Evolutionary conservation across 2,888 invertebrate species (phyloP).

Genomic region (Ornithoptera priamus): DNA sequence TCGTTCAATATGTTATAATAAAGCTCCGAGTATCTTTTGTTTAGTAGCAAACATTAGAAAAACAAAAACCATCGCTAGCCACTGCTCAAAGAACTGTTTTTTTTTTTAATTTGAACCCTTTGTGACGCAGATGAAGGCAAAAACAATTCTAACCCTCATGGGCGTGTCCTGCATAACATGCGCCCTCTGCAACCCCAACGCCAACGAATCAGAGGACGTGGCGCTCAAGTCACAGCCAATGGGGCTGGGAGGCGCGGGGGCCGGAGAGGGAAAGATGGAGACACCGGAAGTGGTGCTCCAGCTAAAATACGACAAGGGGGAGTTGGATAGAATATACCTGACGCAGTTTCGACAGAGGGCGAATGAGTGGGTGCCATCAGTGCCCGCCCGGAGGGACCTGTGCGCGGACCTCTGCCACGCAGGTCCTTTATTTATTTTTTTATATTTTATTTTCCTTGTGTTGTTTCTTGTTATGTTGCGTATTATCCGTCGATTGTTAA

Average conservation of each 20-base stretch:
- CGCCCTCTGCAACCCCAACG: conserved; percentile 33
- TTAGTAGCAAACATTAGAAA: conserved; percentile 6
- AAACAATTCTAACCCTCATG: conserved; percentile 53
- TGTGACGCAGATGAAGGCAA: conserved; percentile 48
- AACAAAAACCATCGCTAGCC: conserved; percentile 15
- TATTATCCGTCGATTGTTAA: conserved; percentile 12
- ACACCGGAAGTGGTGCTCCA: conserved; percentile 70
- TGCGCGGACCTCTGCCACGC: conserved; percentile 76
- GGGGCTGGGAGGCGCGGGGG: conserved; percentile 35
- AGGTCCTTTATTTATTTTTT: conserved; percentile 53
- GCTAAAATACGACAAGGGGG: conserved; percentile 69
- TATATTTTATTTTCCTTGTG: conserved; percentile 42
- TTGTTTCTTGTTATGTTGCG: conserved; percentile 39
- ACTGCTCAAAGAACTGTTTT: conserved; percentile 19
- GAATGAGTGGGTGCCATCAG: conserved; percentile 54
- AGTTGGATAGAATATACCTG: conserved; percentile 73
- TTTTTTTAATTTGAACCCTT: conserved; percentile 33
- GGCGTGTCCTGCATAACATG: conserved; percentile 57
- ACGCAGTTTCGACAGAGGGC: conserved; percentile 67
- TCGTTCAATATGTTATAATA: conserved; percentile 1
- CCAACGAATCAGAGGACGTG: conserved; percentile 51
- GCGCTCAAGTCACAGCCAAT: conserved; percentile 49
- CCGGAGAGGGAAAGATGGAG: conserved; percentile 51
- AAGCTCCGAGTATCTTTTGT: conserved; percentile 13
- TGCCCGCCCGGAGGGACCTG: conserved; percentile 54